Percentiles rank a stretch among this genome's conserved stretches.
phyloP scores from a whole-genome alignment of 2,888 invertebrate genomes.

The Aphodius sticticus region DNA sequence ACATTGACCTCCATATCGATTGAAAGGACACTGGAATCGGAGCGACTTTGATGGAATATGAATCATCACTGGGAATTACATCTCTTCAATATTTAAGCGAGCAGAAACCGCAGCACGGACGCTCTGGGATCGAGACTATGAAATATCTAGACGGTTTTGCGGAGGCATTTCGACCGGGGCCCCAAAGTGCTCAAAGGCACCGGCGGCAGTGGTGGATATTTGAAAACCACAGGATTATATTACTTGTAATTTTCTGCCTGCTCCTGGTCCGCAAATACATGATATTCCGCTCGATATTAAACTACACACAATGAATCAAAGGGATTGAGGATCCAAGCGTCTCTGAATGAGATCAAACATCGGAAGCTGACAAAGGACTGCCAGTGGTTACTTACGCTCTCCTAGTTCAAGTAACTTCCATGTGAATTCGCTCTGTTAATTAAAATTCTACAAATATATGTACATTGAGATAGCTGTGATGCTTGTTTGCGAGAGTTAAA shows the following conservation, averaged over 20 bases:
- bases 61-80: not conserved
- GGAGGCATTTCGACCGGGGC: not conserved
- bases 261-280: not conserved
- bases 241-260: not conserved
- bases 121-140: not conserved
- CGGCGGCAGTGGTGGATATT: not conserved
- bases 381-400: not conserved
- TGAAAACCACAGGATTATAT: not conserved
- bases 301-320: not conserved
- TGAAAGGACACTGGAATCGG: not conserved
- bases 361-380: not conserved
- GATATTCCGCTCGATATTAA: not conserved
- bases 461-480: too few species aligned
- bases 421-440: not conserved
- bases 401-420: not conserved
- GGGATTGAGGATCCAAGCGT: not conserved
- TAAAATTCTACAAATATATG: not conserved
- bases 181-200: not conserved
- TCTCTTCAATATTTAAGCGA: not conserved
- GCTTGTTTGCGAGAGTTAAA: too few species aligned
- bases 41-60: not conserved
- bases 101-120: not conserved
- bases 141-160: not conserved
- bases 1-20: not conserved
- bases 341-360: not conserved